Evolutionary conservation across 1,140 invertebrate genomes (phyloP), one percentile per base, ranked within the genome.

Genomic region (Rhagoletis zephyria): DNA sequence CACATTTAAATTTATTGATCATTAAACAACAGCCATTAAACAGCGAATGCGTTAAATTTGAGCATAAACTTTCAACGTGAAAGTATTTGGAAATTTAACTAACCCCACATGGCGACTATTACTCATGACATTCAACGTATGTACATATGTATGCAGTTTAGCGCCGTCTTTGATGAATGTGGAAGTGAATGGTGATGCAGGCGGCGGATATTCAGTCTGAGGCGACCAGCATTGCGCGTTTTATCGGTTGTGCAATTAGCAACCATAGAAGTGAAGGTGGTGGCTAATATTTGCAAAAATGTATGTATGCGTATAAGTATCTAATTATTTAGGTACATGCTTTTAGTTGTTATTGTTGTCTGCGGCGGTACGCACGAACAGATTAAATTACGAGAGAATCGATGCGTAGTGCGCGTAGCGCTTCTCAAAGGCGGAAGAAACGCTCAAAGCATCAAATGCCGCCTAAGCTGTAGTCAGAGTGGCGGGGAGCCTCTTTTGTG

Each of bases 371-470:
- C 67, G 74, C 74, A 81, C 74, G 74, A 42, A 6, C 74, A 9
- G 14, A 56, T 81, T 81, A 7, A 48, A 81, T 81, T 81, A 81
- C 74, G 48, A 19, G 74, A 59, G 74, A 81, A 81, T 56, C 48
- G 74, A 81, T 81, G 74, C 74, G 74, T 81, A 56, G 30, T 3
- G 6, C 74, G 16, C 16, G 3, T 14, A 2, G 74, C 74, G 74
- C 51, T 51, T 30, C 30, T 30, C 56, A 56, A 81, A 56, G 74
- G 74, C 74, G 74, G 74, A 81, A 81, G 74, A 19, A 59, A 81
- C 30, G n/a, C 48, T 19, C 14, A 48, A 77, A 51, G 45, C 42
- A 77, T 14, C 1, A 77, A 77, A 5, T 51, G 70, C 45, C 45
- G 70, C 70, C 42, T 45, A 12, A n/a, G 45, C 12, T n/a, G 45